phyloP scores from a whole-genome alignment of 2,888 invertebrate genomes.

The Cheilosia scutellata region DNA sequence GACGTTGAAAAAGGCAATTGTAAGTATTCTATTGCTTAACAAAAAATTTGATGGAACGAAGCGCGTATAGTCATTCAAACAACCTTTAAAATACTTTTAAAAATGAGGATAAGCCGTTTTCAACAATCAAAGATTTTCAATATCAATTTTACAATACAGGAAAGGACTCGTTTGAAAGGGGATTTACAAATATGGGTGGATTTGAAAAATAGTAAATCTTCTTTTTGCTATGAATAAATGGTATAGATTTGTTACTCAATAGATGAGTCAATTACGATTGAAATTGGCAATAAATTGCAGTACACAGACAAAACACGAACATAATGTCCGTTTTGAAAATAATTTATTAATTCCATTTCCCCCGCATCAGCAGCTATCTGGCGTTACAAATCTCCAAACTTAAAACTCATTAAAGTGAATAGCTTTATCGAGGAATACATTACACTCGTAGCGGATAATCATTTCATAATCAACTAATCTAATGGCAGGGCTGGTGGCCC shows the following conservation, averaged over 20 bases:
- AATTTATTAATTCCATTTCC: constrained; percentile 36
- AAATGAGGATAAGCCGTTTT: no score
- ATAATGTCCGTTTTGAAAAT: constrained; percentile 24
- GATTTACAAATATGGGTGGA: background rate
- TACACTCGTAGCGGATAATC: constrained; percentile 62
- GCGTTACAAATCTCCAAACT: constrained; percentile 28
- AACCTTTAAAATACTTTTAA: no score
- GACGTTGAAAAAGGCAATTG: no score
- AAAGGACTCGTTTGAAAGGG: background rate
- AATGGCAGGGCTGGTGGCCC: constrained; percentile 5
- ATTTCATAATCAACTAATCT: constrained; percentile 72
- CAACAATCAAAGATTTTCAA: no score
- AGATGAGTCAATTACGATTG: background rate
- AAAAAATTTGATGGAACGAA: no score
- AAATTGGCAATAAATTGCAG: background rate
- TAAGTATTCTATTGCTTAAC: no score
- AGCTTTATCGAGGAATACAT: constrained; percentile 65
- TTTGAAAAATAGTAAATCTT: background rate
- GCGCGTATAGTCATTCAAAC: no score
- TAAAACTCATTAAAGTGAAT: constrained; percentile 69
- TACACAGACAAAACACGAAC: background rate
- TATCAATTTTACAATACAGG: no score
- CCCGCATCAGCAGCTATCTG: background rate
- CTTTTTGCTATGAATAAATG: background rate
- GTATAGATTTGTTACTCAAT: background rate